These are phyloP conservation scores for Meandrusa payeni DNA, from an alignment of 2,888 invertebrate species.

Conservation along the genomic window DNA sequence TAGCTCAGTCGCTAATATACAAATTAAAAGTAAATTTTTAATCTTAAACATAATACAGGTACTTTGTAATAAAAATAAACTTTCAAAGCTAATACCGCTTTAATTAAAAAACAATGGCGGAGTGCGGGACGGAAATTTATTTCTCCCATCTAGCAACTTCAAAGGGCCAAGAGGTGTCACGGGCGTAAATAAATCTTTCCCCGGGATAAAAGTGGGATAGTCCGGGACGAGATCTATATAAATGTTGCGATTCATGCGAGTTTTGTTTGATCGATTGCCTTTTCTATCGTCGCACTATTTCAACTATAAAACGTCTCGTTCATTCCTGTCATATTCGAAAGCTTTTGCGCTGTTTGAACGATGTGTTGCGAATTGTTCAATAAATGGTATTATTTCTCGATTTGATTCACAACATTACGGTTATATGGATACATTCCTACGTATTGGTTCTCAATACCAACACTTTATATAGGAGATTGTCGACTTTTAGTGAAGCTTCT, in stretches of 20 bases:
- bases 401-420: constrained; percentile 25
- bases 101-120: constrained; percentile 71
- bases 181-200: constrained; percentile 68
- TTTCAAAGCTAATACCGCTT: constrained; percentile 60
- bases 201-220: constrained; percentile 61
- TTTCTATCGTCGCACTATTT: constrained; percentile 63
- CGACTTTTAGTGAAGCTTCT: too few relatives aligned
- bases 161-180: constrained; percentile 72
- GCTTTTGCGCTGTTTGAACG: constrained; percentile 47
- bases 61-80: constrained; percentile 42
- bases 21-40: not conserved
- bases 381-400: constrained; percentile 15
- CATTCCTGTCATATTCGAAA: constrained; percentile 65
- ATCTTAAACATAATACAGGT: constrained; percentile 32
- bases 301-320: constrained; percentile 66
- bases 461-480: too few relatives aligned
- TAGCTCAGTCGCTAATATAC: too few relatives aligned
- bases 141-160: constrained; percentile 66
- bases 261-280: constrained; percentile 64
- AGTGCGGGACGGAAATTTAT: constrained; percentile 59
- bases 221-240: constrained; percentile 60
- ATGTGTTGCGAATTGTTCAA: constrained; percentile 45
- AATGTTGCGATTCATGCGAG: constrained; percentile 68
- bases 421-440: not conserved
- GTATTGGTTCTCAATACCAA: too few relatives aligned